Conservation (phyloP, 2,113 vertebrate species). For the Prionailurus bengalensis region DNA sequence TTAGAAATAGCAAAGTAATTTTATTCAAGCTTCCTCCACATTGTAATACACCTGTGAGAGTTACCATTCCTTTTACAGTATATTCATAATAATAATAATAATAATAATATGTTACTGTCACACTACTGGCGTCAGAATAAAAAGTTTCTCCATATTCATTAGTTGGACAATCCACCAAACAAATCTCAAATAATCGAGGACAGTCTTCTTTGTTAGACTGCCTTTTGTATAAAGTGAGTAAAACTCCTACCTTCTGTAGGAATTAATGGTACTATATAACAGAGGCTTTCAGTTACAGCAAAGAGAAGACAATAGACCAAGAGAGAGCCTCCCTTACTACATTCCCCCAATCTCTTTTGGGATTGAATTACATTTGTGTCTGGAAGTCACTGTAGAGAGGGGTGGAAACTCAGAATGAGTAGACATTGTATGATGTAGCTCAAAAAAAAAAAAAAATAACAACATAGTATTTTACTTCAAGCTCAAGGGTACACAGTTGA, state of each 20-base stretch:
- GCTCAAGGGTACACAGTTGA: not conserved
- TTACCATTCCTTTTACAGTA: not conserved
- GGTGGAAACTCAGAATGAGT: slow-evolving; percentile 5
- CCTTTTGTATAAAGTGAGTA: slow-evolving; percentile 28
- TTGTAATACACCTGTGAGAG: not conserved
- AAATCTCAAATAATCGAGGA: slow-evolving; percentile 22
- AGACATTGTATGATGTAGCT: not conserved
- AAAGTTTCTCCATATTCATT: slow-evolving; percentile 44
- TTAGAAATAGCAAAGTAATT: slow-evolving; percentile 55
- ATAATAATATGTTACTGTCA: not conserved
- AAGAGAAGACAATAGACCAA: not conserved
- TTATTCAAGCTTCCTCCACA: not conserved
- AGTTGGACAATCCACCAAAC: not conserved
- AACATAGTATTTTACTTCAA: slow-evolving; percentile 1
- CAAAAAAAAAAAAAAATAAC: not conserved
- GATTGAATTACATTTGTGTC: slow-evolving; percentile 14
- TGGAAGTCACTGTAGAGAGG: not conserved
- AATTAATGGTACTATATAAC: not conserved
- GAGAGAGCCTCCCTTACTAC: not conserved
- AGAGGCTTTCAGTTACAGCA: not conserved
- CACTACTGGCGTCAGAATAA: not conserved
- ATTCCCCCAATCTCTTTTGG: not conserved
- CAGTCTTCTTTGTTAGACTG: slow-evolving; percentile 12
- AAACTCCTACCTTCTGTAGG: not conserved
- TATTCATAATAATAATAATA: not conserved